phyloP scores from a whole-genome alignment of 2,113 vertebrate species.

The Malurus cyaneus region DNA sequence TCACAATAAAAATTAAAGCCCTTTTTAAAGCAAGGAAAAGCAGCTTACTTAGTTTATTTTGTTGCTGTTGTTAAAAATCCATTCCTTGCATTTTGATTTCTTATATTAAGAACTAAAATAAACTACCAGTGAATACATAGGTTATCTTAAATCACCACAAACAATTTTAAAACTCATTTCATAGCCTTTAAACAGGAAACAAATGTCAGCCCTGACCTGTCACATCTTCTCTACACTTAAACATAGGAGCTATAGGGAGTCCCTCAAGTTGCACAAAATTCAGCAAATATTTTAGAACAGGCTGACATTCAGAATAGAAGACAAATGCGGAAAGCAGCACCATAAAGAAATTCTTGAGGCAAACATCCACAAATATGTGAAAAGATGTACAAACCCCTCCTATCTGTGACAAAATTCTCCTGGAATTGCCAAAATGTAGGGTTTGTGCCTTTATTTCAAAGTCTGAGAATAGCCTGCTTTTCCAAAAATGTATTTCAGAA shows the following conservation, averaged over 20 bases:
- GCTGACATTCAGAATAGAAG: background rate
- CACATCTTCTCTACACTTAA: background rate
- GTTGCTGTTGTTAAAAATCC: background rate
- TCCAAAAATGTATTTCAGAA: background rate
- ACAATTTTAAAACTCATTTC: background rate
- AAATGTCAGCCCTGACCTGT: background rate
- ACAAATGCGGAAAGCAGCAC: background rate
- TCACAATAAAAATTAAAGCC: background rate
- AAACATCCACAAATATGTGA: background rate
- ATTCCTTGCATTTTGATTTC: background rate
- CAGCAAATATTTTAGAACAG: background rate
- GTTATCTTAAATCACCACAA: background rate
- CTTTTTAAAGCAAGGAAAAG: background rate
- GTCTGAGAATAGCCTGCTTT: background rate
- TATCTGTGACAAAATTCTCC: background rate
- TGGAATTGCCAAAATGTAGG: background rate
- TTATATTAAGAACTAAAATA: background rate
- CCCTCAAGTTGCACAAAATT: background rate
- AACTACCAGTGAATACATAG: background rate
- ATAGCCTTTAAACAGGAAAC: background rate
- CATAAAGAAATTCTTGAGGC: background rate
- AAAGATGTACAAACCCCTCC: background rate
- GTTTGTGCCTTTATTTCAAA: background rate
- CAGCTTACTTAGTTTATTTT: background rate
- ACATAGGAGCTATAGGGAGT: background rate